These are phyloP conservation scores for Emmelina monodactyla DNA, from an alignment of 2,888 invertebrate genomes.

Conservation along the genomic window DNA sequence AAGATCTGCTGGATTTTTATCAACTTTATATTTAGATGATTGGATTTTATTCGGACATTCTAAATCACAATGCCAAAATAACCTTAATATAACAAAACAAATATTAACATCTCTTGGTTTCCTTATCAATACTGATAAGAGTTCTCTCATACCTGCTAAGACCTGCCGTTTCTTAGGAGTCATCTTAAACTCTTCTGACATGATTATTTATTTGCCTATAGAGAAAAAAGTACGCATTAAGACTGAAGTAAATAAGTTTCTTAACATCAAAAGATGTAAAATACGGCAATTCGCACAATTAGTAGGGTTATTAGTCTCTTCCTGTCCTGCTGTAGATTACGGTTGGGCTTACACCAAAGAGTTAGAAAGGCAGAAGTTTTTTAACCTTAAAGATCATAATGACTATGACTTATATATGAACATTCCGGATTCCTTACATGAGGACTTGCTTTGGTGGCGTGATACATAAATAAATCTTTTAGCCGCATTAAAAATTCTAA, in stretches of 20 bases:
- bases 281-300: constrained; percentile 4
- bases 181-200: constrained; percentile 3
- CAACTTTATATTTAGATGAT: constrained; percentile 5
- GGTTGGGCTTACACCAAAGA: constrained; percentile 5
- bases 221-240: constrained; percentile 1
- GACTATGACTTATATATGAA: constrained; percentile 2
- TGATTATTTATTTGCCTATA: not conserved
- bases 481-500: no score
- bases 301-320: constrained; percentile 2
- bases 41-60: not conserved
- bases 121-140: constrained; percentile 2
- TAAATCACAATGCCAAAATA: not conserved
- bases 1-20: constrained; percentile 1
- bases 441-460: no score
- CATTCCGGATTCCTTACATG: no score
- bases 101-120: constrained; percentile 2
- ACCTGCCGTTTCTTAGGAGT: constrained; percentile 3
- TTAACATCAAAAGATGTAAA: not conserved
- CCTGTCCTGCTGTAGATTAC: not conserved
- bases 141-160: not conserved
- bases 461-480: no score
- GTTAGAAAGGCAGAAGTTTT: constrained; percentile 4
- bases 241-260: not conserved
- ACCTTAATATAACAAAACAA: not conserved
- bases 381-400: constrained; percentile 2